phyloP scores from a whole-genome alignment of 2,797 vertebrate species.

The Platalea minor region DNA sequence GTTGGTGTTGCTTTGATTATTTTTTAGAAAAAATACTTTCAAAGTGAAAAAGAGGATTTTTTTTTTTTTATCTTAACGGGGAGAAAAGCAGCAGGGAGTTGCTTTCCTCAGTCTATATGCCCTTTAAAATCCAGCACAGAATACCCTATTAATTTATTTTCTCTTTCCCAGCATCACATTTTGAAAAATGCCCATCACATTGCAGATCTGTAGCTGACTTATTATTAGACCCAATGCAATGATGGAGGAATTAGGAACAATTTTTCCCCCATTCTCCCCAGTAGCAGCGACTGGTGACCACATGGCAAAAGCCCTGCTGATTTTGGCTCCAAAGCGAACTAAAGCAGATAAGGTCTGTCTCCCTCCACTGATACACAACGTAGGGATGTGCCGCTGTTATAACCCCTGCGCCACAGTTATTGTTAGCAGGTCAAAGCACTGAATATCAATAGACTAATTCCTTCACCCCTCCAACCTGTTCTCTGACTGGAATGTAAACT shows the following conservation, averaged over 20 bases:
- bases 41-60: constrained; percentile 65
- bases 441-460: constrained; percentile 86
- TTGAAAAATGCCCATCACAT: neutral
- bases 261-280: neutral
- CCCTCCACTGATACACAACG: constrained; percentile 57
- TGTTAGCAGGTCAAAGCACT: constrained; percentile 84
- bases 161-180: neutral
- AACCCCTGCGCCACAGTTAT: constrained; percentile 78
- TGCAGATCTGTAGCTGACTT: neutral
- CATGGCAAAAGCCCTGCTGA: neutral
- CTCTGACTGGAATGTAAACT: constrained; percentile 74
- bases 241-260: neutral
- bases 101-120: constrained; percentile 23
- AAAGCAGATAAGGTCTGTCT: constrained; percentile 17
- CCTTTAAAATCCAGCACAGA: constrained; percentile 56
- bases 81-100: constrained; percentile 63
- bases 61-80: constrained; percentile 60
- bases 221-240: neutral
- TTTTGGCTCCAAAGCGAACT: neutral
- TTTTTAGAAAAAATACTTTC: constrained; percentile 65
- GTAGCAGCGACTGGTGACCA: neutral
- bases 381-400: constrained; percentile 71
- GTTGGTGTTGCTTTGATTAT: constrained; percentile 68
- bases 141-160: constrained; percentile 57
- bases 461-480: constrained; percentile 69